Evolutionary conservation across 2,113 vertebrate species (phyloP), one percentile per base, ranked within the genome.

Genomic region (Gavia stellata): DNA sequence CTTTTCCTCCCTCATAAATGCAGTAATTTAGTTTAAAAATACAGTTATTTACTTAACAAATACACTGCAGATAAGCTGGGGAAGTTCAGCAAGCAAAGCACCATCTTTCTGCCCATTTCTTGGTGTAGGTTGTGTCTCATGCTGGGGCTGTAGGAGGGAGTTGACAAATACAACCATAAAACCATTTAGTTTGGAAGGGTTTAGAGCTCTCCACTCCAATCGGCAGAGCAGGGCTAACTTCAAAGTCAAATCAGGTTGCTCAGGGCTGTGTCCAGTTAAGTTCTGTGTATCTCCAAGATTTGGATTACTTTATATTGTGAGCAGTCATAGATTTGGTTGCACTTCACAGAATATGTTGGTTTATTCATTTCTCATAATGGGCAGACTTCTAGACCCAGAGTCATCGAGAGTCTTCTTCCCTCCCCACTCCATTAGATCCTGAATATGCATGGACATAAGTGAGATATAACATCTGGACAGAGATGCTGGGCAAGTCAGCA

Each of bases 301-400:
- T 71, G 33, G 68, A 80, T 14, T 21, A n/a, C 23, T 53, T 87
- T n/a, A 10, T 70, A 20, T 66, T 66, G 34, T 7, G 6, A 45
- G 10, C 10, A 68, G 20, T 21, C 44, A 66, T 44, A 56, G 3
- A 49, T 68, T 56, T 78, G 25, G 9, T 94, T 90, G 10, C 14
- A 13, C 25, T 65, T 82, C 12, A 9, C 3, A 21, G 20, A 68
- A 14, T 36, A 26, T 15, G 2, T 62, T 65, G 13, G 28, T 87
- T 77, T 49, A 63, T 47, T 3, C 7, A 4, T 85, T 74, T 84
- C 44, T 73, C 1, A 5, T 63, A 67, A 68, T 0, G 0, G 20
- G 23, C n/a, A 66, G 55, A 38, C 3, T 50, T 78, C 38, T 61
- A 45, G 67, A 33, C 16, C 12, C 3, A 4, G 42, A 42, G 16